A percentile compares a stretch with the other conserved stretches of the same genome.
Conservation (phyloP, 2,113 vertebrate genomes). For the Galbula dea region DNA sequence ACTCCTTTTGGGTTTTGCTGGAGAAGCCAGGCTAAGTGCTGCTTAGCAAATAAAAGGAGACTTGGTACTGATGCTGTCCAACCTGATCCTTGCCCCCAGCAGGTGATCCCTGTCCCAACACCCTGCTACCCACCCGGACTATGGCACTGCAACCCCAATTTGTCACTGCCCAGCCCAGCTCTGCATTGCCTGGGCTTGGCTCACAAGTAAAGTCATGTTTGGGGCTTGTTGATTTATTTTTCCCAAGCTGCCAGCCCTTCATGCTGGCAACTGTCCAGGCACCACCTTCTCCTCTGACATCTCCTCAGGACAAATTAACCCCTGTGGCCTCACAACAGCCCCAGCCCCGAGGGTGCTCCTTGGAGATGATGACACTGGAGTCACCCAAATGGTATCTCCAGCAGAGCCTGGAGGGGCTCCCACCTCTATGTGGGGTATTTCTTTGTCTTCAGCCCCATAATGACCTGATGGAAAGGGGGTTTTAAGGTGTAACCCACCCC, state of each 20-base stretch:
- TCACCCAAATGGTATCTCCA: background rate
- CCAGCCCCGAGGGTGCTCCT: background rate
- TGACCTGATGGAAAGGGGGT: background rate
- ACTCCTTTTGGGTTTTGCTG: background rate
- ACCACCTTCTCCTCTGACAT: background rate
- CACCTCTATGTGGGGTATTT: background rate
- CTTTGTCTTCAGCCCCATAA: background rate
- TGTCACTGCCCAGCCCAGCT: background rate
- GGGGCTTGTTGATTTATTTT: background rate
- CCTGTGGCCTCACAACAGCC: background rate
- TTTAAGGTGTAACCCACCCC: background rate
- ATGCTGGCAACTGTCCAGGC: background rate
- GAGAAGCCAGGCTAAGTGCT: background rate
- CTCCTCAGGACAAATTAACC: background rate
- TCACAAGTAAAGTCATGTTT: background rate
- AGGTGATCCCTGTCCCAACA: rapidly evolving
- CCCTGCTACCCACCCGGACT: background rate
- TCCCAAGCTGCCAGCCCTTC: background rate
- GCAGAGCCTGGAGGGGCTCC: background rate
- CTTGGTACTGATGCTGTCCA: background rate
- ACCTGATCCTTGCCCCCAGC: background rate
- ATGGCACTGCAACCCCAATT: background rate
- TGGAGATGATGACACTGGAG: rapidly evolving
- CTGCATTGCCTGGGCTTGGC: background rate
- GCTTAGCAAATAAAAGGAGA: background rate